Evolutionary conservation across 2,113 vertebrate species (phyloP), one percentile per base, ranked within the genome.

Genomic region (Guaruba guarouba): DNA sequence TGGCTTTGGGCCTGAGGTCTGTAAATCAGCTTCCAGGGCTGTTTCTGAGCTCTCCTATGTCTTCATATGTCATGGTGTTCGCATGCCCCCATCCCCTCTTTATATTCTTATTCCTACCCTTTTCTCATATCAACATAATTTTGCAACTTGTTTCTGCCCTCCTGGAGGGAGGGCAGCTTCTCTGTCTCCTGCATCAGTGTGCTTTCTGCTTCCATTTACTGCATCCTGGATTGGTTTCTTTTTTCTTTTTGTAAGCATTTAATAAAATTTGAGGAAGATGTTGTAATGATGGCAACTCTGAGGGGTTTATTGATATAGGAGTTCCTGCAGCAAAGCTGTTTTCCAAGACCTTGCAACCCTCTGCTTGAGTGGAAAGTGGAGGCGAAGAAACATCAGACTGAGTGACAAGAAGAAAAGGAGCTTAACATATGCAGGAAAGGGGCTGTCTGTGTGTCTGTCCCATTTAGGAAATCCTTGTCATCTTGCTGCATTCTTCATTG

Each of bases 191-290:
- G 79, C 57, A 73, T 94, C 44, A 39, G 19, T 95, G 87, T 86
- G 80, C 62, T 92, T 96, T 93, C 70, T 95, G 94, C 91, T 96
- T 96, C 71, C 69, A 87, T 52, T 96, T 88, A 84, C 52, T 79
- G 62, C 52, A 23, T 55, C 37, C 67, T 91, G 64, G 67, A 92
- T 90, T 79, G 59, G 39, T 41, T 28, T 57, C 74, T 91, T 82
- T 79, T 83, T 84, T 79, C 77, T 91, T 92, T 95, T 88, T 17
- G 82, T 96, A 96, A 96, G 87, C 96, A 95, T 96, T 97, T 94
- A 97, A 97, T 97, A 97, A 97, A 97, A 91, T 46, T 94, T 92
- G 80, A 90, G 83, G 57, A 96, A 9, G 49, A 92, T 78, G 75
- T 68, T 94, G 81, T 94, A 95, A 86, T 4, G 1, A 24, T 68